phyloP scores from a whole-genome alignment of 2,888 invertebrate genomes.

The Mycalesis mineus region DNA sequence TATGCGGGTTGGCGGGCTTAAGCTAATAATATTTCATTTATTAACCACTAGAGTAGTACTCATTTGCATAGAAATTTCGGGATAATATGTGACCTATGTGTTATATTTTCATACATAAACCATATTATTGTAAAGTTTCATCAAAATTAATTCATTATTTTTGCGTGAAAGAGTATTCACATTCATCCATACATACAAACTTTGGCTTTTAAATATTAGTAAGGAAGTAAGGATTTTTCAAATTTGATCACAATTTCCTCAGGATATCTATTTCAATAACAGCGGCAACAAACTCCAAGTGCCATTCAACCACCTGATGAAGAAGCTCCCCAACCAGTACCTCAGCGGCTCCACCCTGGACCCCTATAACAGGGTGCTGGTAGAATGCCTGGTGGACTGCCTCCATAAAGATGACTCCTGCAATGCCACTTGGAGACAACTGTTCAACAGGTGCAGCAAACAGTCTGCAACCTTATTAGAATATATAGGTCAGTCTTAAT shows the following conservation, averaged over 20 bases:
- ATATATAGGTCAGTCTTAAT: conserved; percentile 67
- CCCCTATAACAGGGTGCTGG: conserved; percentile 74
- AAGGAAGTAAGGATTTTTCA: no score
- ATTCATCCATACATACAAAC: no score
- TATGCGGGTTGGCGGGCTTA: no score
- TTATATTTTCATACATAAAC: no score
- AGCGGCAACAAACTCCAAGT: conserved; percentile 71
- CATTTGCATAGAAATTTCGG: no score
- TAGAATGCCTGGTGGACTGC: conserved; percentile 79
- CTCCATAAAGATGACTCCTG: conserved; percentile 80
- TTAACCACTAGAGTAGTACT: no score
- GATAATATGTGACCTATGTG: no score
- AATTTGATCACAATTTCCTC: conserved; percentile 15
- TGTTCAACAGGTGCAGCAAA: conserved; percentile 81
- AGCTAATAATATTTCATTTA: no score
- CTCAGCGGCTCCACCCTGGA: conserved; percentile 64
- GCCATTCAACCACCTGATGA: conserved; percentile 81
- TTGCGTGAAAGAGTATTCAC: no score
- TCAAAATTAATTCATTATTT: no score
- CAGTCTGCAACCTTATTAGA: conserved; percentile 82
- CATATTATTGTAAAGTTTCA: no score
- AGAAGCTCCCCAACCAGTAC: conserved; percentile 78
- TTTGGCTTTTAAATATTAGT: no score
- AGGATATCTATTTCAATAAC: conserved; percentile 69
- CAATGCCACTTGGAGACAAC: conserved; percentile 82